Evolutionary conservation across 2,888 invertebrate species (phyloP), one percentile per base, ranked within the genome.

Genomic region (Heliconius sara): DNA sequence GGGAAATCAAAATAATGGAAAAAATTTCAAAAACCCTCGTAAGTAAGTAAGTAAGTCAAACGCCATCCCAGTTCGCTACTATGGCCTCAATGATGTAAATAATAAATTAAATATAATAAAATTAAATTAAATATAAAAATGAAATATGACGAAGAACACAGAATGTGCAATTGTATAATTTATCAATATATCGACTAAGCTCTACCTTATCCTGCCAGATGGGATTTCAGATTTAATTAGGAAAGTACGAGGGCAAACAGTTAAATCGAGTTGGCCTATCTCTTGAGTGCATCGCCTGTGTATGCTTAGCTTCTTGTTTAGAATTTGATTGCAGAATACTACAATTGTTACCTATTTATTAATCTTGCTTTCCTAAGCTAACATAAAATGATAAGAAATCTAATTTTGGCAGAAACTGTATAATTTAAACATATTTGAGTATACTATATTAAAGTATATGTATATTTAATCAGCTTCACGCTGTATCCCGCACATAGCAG

Each of bases 171-270:
- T 71, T 71, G 70, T 63, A 43, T 68, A 77, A 65, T 79, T 78
- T 77, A 76, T 79, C 78, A 82, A 83, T 82, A 79, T 77, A 79
- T 78, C 76, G 71, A 84, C 81, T 79, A 81, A 89, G 88, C 89
- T 88, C 87, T 84, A 83, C 84, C 83, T 88, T 87, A 87, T 87
- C 89, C 88, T 83, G 85, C 84, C 85, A 89, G 90, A 91, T 91
- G 90, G 90, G 87, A 89, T 87, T 85, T 88, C 34, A 88, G 87
- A 86, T 88, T 87, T 88, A 85, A 87, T 87, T 86, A 88, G 85
- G 84, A 86, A 84, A 88, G 86, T 87, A 85, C 85, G 87, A 84
- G 83, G 82, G 85, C 84, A 84, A 57, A 57, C 57, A 57, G 57
- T 57, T 57, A 16, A 81, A 81, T 79, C 75, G 79, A 34, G 34